Evolutionary conservation across 2,113 vertebrate genomes (phyloP), one percentile per base, ranked within the genome.

Genomic region (Trematocara stigmaticum): DNA sequence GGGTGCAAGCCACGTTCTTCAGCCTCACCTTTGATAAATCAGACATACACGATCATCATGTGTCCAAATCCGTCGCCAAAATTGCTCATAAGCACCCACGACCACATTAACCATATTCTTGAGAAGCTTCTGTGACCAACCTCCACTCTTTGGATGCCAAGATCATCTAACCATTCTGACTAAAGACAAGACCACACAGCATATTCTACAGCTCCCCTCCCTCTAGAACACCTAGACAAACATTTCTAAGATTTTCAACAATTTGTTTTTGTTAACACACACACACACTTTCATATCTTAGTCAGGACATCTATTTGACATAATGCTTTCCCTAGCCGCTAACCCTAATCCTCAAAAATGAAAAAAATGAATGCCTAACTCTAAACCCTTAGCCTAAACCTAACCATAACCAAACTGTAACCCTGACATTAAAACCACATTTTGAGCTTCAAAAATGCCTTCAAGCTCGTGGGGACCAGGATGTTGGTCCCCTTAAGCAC

Each of bases 391-490:
- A 61, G 5, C 56, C 3, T 34, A 52, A 52, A 3, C 9, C 0
- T 12, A 55, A 12, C 52, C 20, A 55, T 55, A 55, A 55, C 1
- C 20, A 55, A 56, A 56, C 6, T 0, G 53, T 56, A 26, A 13
- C 23, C 53, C 53, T 56, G 23, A 56, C 6, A 56, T 13, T 29
- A 0, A 56, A 56, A 29, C 53, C 4, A 56, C 53, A 56, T 56
- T 29, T 56, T 0, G 53, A 56, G 23, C 6, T 3, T 56, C 23
- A 57, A 29, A 2, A 1, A 59, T 59, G 26, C 56, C 26, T 31
- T 3, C 26, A 59, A 59, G 15, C 56, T 18, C 3, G 3, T 59
- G 56, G 29, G 3, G 7, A 59, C 56, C 56, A 6, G 56, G 56
- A 4, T 59, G 16, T 64, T 35, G 16, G 57, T 61, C 57, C 57